Base-by-base conservation (phyloP, 1,140 invertebrate species). In the Heliconius hermathena region DNA sequence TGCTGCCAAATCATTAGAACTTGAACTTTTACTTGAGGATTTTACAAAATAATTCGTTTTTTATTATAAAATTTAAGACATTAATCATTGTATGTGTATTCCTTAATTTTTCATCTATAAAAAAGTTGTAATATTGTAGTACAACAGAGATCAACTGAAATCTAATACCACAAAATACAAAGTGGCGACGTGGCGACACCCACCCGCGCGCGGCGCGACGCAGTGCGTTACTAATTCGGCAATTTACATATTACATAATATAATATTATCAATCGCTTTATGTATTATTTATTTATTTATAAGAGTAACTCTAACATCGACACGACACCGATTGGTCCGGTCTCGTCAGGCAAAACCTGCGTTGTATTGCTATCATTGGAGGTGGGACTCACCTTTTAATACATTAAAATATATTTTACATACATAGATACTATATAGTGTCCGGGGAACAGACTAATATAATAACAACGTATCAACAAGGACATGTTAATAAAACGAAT, bases 251-350 rank as follows among this genome's bases (percentile, higher is more conserved):
- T 46, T 11, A 46, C 13, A 84, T 77, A 81, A 74, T 83, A 84
- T 81, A 78, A 81, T 77, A 85, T 80, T 85, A 87, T 74, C 85
- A 84, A 88, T 86, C 83, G 83, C 78, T 85, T 87, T 86, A 86
- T 79, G 81, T 36, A 36, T 36, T 29, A 2, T 76, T 72, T 54
- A 81, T 82, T 85, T 82, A 82, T 79, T 82, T 80, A 82, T 83
- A 83, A 86, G 88, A 66, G 38, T 81, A 93, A 87, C 87, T 57
- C 54, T 57, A 86, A 92, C 91, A 91, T 87, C 86, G 88, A 92
- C 84, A 93, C 92, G 90, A 93, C 92, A 93, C 88, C 87, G 85
- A 93, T 93, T 92, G 91, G 92, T 93, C 91, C 83, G 88, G 86
- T 81, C 57, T 66, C 80, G 85, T 85, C 84, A 81, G 83, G 84